Evolutionary conservation across 2,888 invertebrate genomes (phyloP), one percentile per base, ranked within the genome.

Genomic region (Drosophila percnosoma): DNA sequence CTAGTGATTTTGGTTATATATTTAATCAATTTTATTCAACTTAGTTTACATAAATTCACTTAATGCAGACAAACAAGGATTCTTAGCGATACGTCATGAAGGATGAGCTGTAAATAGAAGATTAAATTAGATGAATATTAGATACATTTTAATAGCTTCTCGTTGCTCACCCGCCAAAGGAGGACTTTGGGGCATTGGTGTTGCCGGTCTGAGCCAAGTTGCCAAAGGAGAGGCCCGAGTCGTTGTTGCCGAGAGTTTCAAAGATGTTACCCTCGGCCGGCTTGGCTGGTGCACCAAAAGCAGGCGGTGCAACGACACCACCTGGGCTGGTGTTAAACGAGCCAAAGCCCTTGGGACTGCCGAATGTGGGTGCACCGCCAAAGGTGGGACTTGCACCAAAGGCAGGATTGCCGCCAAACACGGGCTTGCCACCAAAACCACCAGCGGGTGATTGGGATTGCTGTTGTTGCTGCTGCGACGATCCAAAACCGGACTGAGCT

Each of bases 351-450:
- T 92, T 92, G 15, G 91, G 91, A 62, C 90, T 91, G 36, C 92
- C 92, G 67, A 93, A 93, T 10, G 91, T 88, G 0, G 93, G 76
- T 4, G 87, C 90, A 15, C 92, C 91, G 2, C 93, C 93, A 72
- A 93, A 93, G 10, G 92, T 92, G 38, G 93, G 91, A 38, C 91
- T 89, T 1, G 88, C 83, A 0, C 93, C 93, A 54, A 93, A 93
- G 0, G 92, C 82, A n/a, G 91, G 91, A 31, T 83, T 90, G n/a
- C 92, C 91, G 1, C 93, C 93, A 78, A 93, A 93, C 10, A 92
- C 91, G 3, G 93, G 91, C 31, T 92, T 91, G 4, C 87, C 86
- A 0, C 92, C 93, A 67, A 93, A 93, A 4, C 90, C 91, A 21
- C 90, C 85, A 78, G 65, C 82, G 27, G 62, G 83, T 59, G 68